Evolutionary conservation across 2,888 invertebrate genomes (phyloP), one percentile per base, ranked within the genome.

Genomic region (Eristalis arbustorum): DNA sequence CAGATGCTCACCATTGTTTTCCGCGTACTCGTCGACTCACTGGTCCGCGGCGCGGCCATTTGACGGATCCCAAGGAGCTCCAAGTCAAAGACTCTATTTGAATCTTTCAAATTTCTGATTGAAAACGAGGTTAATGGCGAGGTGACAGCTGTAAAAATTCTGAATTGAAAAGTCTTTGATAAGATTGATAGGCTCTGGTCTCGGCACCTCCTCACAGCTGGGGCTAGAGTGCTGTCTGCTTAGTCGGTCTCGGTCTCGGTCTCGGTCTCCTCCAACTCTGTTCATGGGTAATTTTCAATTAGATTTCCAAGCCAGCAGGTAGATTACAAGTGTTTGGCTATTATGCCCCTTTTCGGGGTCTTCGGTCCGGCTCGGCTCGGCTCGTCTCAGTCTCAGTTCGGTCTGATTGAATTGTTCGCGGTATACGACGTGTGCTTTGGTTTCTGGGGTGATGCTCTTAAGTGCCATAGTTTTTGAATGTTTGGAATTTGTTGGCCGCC

Each of bases 271-370:
- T 74, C 71, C 74, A 73, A 49, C 84, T 80, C 81, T 85, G 81
- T 85, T 85, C 73, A 74, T 77, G 81, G 85, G 77, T 85, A 85
- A 85, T 85, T 81, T 85, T 87, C 87, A 82, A 87, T 87, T 82
- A 82, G 78, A 82, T 77, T 87, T 71, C 78, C 74, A 69, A 69
- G 40, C 71, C 25, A 56, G 49, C 82, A 87, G 87, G 87, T 87
- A 87, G 87, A 87, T 87, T 82, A 82, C 87, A 87, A 87, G 87
- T 87, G 82, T 76, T 82, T 71, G 78, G 56, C 80, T 71, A 79
- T 85, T 77, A 69, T 82, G 82, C 42, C 78, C 72, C 68, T 79
- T 76, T 31, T 81, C 64, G 31, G 66, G 74, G 49, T 49, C 49
- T 49, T 76, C 71, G 18, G 31, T 63, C 22, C 62, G 49, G 11